Base-by-base conservation (phyloP, 1,140 invertebrate genomes). In the Oryctes rhinoceros region DNA sequence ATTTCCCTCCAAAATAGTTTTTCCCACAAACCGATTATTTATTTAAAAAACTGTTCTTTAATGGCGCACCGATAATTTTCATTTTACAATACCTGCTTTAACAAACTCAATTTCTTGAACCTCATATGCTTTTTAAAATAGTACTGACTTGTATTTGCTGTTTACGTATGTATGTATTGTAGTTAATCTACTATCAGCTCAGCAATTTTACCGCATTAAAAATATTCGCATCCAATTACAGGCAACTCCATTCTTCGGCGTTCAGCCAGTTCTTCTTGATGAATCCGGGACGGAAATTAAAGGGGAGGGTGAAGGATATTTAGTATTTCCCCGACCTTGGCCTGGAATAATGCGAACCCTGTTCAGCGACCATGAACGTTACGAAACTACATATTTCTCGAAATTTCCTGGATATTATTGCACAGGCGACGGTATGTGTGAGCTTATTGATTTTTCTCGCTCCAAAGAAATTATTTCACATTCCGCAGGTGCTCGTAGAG, bases 221-320 rank as follows among this genome's bases (percentile, higher is more conserved):
- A 48, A 76, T 76, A 76, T 76, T 76, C 39, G 9, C 39, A 10
- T 44, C 39, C 39, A 47, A 48, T 85, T 86, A n/a, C 87, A 98
- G 96, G 93, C 96, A 10, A 97, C 98, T 83, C 98, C 98, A 81
- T 99, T 99, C 90, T 99, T 99, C 88, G 98, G 98, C 1, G 96
- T 99, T 4, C 90, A 95, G 81, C 96, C 98, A 9, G 93, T 90
- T 44, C 88, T 99, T 30, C 85, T 99, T 79, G 94, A 97, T 86
- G 97, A 99, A 83, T 93, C 95, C 78, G 98, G 98, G 3, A 92
- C 92, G 81, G 92, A 95, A 84, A 93, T 99, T 53, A 92, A 95
- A 82, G 97, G 97, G 2, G 93, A 94, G 81, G 96, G 95, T 35
- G 97, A 99, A 88, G 97, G 98, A 9, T 98, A 98, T 86, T 89